Percentiles rank a stretch among this genome's conserved stretches.
phyloP scores from a whole-genome alignment of 2,888 invertebrate genomes.

The Labia minor region DNA sequence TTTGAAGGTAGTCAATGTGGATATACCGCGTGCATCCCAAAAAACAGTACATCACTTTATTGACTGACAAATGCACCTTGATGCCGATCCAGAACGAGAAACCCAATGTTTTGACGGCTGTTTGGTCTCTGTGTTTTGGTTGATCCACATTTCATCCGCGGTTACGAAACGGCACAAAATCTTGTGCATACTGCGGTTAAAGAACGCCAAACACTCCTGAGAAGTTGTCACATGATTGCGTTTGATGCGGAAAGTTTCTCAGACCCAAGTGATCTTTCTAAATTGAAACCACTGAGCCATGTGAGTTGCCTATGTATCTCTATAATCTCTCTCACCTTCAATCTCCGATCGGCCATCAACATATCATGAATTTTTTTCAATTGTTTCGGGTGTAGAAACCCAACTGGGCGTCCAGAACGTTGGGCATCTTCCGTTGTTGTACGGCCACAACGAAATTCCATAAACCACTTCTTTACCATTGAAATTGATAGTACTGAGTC shows the following conservation, averaged over 20 bases:
- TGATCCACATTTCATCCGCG: background rate
- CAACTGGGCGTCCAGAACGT: background rate
- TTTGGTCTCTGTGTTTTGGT: background rate
- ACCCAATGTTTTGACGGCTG: background rate
- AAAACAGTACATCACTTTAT: background rate
- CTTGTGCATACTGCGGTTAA: background rate
- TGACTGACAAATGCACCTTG: background rate
- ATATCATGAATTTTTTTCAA: too few species aligned
- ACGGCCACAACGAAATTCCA: too few species aligned
- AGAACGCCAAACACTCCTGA: too few species aligned
- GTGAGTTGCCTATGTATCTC: background rate
- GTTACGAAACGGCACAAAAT: background rate
- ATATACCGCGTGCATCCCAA: background rate
- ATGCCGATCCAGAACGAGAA: background rate
- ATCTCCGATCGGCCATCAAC: background rate
- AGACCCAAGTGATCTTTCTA: background rate
- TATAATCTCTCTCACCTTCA: background rate
- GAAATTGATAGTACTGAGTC: too few species aligned
- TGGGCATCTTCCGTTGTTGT: background rate
- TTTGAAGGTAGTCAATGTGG: background rate
- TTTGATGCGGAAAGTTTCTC: background rate
- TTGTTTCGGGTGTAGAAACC: background rate
- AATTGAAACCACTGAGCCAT: background rate
- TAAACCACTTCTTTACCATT: too few species aligned
- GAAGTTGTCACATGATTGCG: background rate